A percentile compares a stretch with the other conserved stretches of the same genome.
These are phyloP conservation scores for Emydocephalus ijimae DNA, from an alignment of 2,113 vertebrate genomes.

Conservation along the genomic window DNA sequence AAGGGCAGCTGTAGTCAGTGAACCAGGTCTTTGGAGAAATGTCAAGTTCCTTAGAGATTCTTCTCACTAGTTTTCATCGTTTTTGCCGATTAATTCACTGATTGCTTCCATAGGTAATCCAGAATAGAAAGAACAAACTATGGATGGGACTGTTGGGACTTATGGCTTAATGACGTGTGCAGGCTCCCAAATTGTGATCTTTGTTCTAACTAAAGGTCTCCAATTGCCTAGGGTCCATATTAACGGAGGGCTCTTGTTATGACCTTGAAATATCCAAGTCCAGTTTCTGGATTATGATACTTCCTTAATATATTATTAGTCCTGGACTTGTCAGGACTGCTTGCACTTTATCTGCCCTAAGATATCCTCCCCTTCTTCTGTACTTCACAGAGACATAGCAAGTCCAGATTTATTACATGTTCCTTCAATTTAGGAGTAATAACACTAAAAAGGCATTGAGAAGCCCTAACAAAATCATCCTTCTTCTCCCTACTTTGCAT, in stretches of 20 bases:
- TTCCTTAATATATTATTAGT: not conserved
- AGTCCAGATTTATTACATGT: not conserved
- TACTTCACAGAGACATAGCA: not conserved
- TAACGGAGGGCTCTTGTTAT: not conserved
- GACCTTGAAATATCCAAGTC: not conserved
- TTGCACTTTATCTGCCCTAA: not conserved
- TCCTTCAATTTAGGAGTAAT: not conserved
- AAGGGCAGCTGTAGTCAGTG: not conserved
- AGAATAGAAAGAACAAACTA: not conserved
- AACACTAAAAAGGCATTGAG: not conserved
- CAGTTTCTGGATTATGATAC: not conserved
- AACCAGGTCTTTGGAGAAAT: not conserved
- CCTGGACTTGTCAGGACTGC: not conserved
- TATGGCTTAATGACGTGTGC: not conserved
- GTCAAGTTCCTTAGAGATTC: not conserved
- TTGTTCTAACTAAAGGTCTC: not conserved
- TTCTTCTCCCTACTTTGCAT: not conserved
- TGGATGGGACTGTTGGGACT: not conserved
- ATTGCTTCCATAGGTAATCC: not conserved
- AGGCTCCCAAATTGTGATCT: not conserved
- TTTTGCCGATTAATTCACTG: not conserved
- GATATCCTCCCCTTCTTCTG: not conserved
- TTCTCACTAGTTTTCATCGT: not conserved
- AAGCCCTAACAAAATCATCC: rapidly evolving
- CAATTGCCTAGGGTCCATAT: not conserved